Conservation (phyloP, 2,113 vertebrate species). For the Scophthalmus maximus region DNA sequence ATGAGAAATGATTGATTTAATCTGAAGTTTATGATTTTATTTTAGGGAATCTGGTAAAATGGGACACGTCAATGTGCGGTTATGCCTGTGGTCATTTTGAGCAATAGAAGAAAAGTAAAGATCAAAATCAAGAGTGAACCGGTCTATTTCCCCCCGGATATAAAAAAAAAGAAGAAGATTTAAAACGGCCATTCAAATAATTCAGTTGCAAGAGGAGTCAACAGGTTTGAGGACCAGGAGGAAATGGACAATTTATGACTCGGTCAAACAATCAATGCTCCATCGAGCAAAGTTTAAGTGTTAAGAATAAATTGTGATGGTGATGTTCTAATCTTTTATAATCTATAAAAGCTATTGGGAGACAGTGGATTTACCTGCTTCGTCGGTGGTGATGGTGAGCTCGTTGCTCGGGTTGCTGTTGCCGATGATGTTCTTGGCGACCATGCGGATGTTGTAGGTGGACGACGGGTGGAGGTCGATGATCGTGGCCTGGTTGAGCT, state of each 20-base stretch:
- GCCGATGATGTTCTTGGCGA: slow-evolving; percentile 98
- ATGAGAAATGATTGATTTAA: slow-evolving; percentile 42
- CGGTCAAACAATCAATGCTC: neutral
- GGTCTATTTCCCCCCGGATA: slow-evolving; percentile 33
- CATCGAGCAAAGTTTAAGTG: neutral
- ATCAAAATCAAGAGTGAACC: slow-evolving; percentile 44
- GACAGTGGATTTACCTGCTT: slow-evolving; percentile 88
- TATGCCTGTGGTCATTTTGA: slow-evolving; percentile 31
- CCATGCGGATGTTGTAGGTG: slow-evolving; percentile 99
- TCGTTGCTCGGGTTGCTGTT: slow-evolving; percentile 99
- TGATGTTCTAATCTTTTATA: neutral
- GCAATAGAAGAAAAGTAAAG: slow-evolving; percentile 56
- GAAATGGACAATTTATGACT: slow-evolving; percentile 20
- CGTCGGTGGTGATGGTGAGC: slow-evolving; percentile 97
- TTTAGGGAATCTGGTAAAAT: slow-evolving; percentile 14
- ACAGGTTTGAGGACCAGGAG: slow-evolving; percentile 11
- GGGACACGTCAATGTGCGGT: too few species aligned
- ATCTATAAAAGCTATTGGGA: neutral
- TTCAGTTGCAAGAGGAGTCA: slow-evolving; percentile 27
- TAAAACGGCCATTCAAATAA: slow-evolving; percentile 44
- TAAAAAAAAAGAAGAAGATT: slow-evolving; percentile 45
- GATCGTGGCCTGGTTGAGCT: slow-evolving; percentile 99
- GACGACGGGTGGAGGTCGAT: slow-evolving; percentile 99
- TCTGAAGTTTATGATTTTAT: slow-evolving; percentile 49
- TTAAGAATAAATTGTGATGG: neutral